Percentiles rank a stretch among this genome's conserved stretches.
Conservation (phyloP, 1,140 invertebrate species). For the Danaus melanippus region DNA sequence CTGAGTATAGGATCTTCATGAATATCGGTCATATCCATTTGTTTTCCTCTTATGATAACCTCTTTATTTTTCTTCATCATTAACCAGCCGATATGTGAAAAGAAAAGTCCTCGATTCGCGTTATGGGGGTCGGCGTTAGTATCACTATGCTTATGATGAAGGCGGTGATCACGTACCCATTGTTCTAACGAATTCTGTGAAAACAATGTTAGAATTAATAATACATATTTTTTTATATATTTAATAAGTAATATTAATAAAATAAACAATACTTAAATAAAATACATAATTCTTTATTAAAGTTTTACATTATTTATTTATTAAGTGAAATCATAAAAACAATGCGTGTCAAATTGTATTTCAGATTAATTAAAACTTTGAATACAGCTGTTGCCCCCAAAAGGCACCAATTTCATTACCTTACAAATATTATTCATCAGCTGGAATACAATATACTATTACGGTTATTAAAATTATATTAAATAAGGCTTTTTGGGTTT, state of each 20-base stretch:
- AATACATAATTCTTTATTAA: no score
- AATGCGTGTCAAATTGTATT: conserved; percentile 13
- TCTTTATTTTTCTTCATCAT: conserved; percentile 84
- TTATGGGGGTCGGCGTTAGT: conserved; percentile 89
- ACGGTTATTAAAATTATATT: no score
- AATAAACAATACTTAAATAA: no score
- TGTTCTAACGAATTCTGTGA: conserved; percentile 59
- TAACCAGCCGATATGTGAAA: conserved; percentile 89
- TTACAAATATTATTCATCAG: no score
- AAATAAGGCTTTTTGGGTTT: no score
- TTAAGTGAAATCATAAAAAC: conserved; percentile 11
- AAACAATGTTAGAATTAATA: neutral
- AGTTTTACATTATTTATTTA: conserved; percentile 3
- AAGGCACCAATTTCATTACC: conserved; percentile 15
- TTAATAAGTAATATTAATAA: neutral
- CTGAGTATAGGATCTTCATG: conserved; percentile 79
- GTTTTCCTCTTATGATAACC: conserved; percentile 76
- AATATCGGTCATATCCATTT: conserved; percentile 83
- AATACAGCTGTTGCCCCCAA: conserved; percentile 15
- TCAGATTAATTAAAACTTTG: conserved; percentile 19
- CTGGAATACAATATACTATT: no score
- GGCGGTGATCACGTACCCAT: conserved; percentile 81
- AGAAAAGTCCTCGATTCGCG: conserved; percentile 86
- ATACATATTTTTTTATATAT: conserved; percentile 1
- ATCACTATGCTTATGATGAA: conserved; percentile 87